Conservation (phyloP, 1,140 invertebrate genomes). For the Phocides pigmalion region DNA sequence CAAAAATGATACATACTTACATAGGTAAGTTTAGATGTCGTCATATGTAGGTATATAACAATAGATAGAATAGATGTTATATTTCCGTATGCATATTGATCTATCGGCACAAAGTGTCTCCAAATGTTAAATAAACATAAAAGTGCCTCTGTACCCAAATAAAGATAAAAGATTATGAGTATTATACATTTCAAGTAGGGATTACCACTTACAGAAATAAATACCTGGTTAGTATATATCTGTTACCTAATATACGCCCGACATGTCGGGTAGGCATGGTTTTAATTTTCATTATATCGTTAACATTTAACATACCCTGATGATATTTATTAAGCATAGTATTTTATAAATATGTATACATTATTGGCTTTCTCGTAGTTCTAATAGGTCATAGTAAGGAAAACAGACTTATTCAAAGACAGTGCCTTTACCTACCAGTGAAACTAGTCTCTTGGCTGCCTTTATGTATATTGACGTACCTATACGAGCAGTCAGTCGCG, state of each 20-base stretch:
- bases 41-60: slow-evolving; percentile 20
- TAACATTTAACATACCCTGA: neutral
- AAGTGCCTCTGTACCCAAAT: slow-evolving; percentile 51
- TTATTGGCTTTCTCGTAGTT: slow-evolving; percentile 32
- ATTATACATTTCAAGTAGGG: neutral
- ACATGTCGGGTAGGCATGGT: neutral
- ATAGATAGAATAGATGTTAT: slow-evolving; percentile 21
- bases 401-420: slow-evolving; percentile 27
- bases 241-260: neutral
- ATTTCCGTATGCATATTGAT: slow-evolving; percentile 22
- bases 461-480: slow-evolving; percentile 37
- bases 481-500: slow-evolving; percentile 62
- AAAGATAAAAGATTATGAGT: slow-evolving; percentile 4
- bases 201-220: neutral
- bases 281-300: neutral
- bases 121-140: slow-evolving; percentile 40
- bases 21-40: slow-evolving; percentile 15
- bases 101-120: slow-evolving; percentile 50
- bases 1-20: slow-evolving; percentile 30
- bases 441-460: slow-evolving; percentile 74
- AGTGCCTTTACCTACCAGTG: slow-evolving; percentile 75
- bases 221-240: neutral
- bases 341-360: neutral
- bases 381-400: slow-evolving; percentile 32
- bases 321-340: neutral